Conservation (phyloP, 1,140 invertebrate genomes). For the Triops cancriformis region DNA sequence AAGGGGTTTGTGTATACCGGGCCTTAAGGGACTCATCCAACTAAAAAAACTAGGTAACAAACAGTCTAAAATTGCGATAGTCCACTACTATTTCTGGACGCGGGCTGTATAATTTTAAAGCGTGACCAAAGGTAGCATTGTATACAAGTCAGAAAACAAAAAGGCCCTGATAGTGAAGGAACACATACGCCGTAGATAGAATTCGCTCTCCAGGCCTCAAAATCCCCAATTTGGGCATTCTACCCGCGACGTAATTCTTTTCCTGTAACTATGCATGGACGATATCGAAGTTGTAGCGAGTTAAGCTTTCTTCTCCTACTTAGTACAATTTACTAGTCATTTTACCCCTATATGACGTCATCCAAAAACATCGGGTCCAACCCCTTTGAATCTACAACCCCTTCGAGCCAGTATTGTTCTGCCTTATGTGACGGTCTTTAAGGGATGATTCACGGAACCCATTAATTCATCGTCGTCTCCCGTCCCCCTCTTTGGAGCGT, state of each 20-base stretch:
- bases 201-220: not conserved
- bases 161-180: no score
- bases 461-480: not conserved
- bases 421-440: not conserved
- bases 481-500: not conserved
- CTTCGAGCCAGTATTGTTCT: not conserved
- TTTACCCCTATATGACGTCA: conserved; percentile 1
- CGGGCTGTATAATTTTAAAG: no score
- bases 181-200: no score
- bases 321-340: not conserved
- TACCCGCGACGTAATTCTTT: not conserved
- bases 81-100: no score
- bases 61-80: no score
- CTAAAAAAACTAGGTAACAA: no score
- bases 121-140: no score
- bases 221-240: not conserved
- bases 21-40: no score
- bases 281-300: not conserved
- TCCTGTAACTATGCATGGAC: not conserved
- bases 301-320: not conserved
- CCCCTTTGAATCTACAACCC: not conserved
- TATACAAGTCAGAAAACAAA: no score
- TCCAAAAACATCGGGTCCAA: not conserved
- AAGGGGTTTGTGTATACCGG: no score
- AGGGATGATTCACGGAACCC: not conserved